Base-by-base conservation (phyloP, 2,888 invertebrate genomes). In the Drosophila eohydei region DNA sequence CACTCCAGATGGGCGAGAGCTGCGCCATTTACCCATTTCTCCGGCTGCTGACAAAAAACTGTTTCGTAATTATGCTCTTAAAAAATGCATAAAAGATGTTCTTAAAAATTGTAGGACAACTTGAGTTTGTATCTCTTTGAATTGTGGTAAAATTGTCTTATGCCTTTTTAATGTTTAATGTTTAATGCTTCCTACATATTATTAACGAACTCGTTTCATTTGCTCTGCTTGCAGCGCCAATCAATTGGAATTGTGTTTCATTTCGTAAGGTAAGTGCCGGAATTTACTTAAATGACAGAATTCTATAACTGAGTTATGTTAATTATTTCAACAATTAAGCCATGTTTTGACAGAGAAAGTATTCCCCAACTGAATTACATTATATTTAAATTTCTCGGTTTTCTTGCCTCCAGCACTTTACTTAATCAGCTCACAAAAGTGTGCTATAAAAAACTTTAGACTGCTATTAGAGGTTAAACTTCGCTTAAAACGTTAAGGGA, bases 31-130 rank as follows among this genome's bases (percentile, higher is more conserved):
- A 56, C 14, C 54, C 58, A 61, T 72, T 72, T 57, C 28, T 52
- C 30, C 38, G 57, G 30, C 48, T 16, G 21, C 16, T 21, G 12
- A 3, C 4, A 16, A n/a, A 51, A 46, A 74, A 58, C 66, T 59
- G 63, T 79, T 74, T 61, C 55, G 68, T 79, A 84, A 81, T 84
- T 83, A 87, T 75, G 71, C 69, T 71, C 69, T 73, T 74, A 62
- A 79, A 84, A 70, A 74, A 64, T 48, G 55, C 60, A 77, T 80
- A 81, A 74, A 82, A 75, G 58, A 63, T 57, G 52, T 55, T 43
- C 52, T 61, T 68, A 73, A 74, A 74, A 72, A 71, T 61, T 55
- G 51, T 56, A 56, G 62, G 61, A n/a, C 14, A 56, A 51, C 56
- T 62, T 58, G 56, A 73, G 61, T 41, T 43, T 65, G 61, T 41